Evolutionary conservation across 2,888 invertebrate species (phyloP).

Genomic region (Belgica antarctica): DNA sequence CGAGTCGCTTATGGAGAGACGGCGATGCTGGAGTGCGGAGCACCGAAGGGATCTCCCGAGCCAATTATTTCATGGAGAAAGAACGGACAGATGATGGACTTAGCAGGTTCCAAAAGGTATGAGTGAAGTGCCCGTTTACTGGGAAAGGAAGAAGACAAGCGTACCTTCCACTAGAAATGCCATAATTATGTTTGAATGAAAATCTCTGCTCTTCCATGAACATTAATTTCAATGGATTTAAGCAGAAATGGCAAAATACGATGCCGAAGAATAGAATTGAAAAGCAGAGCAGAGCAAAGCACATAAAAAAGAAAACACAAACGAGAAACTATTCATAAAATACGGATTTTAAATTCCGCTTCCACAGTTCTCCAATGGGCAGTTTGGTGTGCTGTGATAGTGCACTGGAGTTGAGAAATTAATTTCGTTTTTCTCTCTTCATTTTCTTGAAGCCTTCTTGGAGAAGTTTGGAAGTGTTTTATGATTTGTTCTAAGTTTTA

Average conservation of each 20-base stretch:
- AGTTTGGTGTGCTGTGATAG: background rate
- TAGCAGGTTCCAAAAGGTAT: slow-evolving; percentile 64
- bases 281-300: background rate
- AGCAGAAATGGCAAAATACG: too few relatives aligned
- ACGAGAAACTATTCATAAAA: slow-evolving; percentile 34
- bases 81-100: slow-evolving; percentile 73
- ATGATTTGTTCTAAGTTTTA: too few relatives aligned
- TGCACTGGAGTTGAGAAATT: slow-evolving; percentile 36
- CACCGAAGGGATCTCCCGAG: slow-evolving; percentile 86
- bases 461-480: too few relatives aligned
- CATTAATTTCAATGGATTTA: slow-evolving; percentile 20
- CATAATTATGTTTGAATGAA: slow-evolving; percentile 20
- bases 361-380: slow-evolving; percentile 10
- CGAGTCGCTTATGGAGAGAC: slow-evolving; percentile 83
- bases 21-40: slow-evolving; percentile 79
- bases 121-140: slow-evolving; percentile 47
- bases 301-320: background rate
- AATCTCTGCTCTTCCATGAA: slow-evolving; percentile 28
- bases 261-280: background rate
- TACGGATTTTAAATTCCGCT: slow-evolving; percentile 36
- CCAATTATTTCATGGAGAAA: slow-evolving; percentile 85
- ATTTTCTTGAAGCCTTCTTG: too few relatives aligned
- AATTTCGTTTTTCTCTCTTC: slow-evolving; percentile 37
- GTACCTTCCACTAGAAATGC: background rate
- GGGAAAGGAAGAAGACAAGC: too few relatives aligned